Base-by-base conservation (phyloP, 2,888 invertebrate genomes). In the Nipponacmea schrenckii region DNA sequence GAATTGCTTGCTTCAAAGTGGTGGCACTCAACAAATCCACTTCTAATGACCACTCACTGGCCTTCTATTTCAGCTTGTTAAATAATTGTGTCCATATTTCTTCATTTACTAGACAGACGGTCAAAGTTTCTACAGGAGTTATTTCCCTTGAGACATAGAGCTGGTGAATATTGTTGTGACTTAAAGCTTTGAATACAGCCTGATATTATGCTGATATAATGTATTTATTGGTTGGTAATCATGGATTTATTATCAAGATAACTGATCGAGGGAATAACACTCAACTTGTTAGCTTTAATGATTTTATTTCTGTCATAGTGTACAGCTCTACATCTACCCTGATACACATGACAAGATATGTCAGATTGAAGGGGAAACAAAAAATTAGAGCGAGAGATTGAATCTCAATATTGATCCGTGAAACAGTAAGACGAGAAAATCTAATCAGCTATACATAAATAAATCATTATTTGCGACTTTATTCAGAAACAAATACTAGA, bases 51-150 rank as follows among this genome's bases (percentile, higher is more conserved):
- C 56, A 56, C 56, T 56, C 56, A 2, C 56, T 56, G 56, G 56
- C 24, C 56, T 24, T 24, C 56, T 56, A 56, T 56, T 56, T 24
- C 56, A 56, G 56, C 56, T 24, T 24, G 56, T 10, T 56, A 24
- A 56, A 56, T 56, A 56, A 56, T 56, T 56, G 56, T 56, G 56
- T 10, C 56, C 56, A 56, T 56, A 56, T 56, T 56, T 56, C 56
- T 15, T 56, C 20, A 56, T 56, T 56, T 56, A 56, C 56, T 24
- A 56, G 56, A 24, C 56, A 56, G 56, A 24, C 56, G 20, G 56
- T 24, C 24, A 10, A 56, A 56, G 24, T 56, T 56, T 56, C 20
- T 20, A 24, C 24, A 56, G 56, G 56, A 56, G 56, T 56, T 56
- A 56, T 56, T 56, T 56, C 56, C 56, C 56, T 56, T 56, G 56